These are phyloP conservation scores for Heteromurus nitidus DNA, from an alignment of 2,888 invertebrate genomes.

Conservation along the genomic window DNA sequence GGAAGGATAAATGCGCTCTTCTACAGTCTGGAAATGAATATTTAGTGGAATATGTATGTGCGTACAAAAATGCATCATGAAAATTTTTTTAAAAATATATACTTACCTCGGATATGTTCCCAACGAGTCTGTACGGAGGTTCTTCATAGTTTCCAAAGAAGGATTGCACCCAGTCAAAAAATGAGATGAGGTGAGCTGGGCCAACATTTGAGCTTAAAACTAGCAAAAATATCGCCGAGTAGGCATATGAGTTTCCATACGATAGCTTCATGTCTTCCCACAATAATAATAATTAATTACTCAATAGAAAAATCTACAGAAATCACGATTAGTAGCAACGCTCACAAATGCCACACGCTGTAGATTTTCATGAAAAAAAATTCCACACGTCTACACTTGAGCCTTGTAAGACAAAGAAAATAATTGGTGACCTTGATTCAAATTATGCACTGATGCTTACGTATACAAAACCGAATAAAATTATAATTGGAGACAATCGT, in stretches of 20 bases:
- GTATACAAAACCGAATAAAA: too few species aligned
- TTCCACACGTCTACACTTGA: too few species aligned
- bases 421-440: too few species aligned
- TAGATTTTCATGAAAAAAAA: too few species aligned
- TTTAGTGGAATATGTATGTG: neutral
- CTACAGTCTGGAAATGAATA: conserved; percentile 61
- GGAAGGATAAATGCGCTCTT: conserved; percentile 69
- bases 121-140: conserved; percentile 59
- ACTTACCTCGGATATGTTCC: conserved; percentile 63
- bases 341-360: too few species aligned
- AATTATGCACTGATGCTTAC: too few species aligned
- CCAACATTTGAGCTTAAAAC: conserved; percentile 59
- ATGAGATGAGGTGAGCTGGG: conserved; percentile 69
- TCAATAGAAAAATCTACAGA: too few species aligned
- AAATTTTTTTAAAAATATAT: neutral
- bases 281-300: too few species aligned
- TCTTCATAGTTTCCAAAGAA: conserved; percentile 72
- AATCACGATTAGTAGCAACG: too few species aligned
- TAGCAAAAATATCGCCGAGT: conserved; percentile 53
- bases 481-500: too few species aligned
- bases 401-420: too few species aligned
- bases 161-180: conserved; percentile 71
- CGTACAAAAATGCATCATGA: too few species aligned
- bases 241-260: conserved; percentile 38
- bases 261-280: conserved; percentile 34